phyloP scores from a whole-genome alignment of 2,113 vertebrate species.

The human region GRCh38 chr13:66718501-66719000 shows the following conservation, averaged over 20 bases:
- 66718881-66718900: fast-evolving
- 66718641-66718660: conserved; percentile 7
- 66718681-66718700: neutral
- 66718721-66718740: neutral
- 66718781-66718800: neutral
- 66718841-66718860: neutral
- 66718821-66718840: neutral
- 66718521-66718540: conserved; percentile 11
- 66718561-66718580: conserved; percentile 26
- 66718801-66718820: neutral
- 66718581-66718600: neutral
- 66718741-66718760: neutral
- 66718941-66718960: neutral
- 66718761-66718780: neutral
- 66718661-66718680: neutral
- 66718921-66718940: neutral
- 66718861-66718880: neutral
- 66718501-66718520: neutral
- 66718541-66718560: neutral
- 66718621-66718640: conserved; percentile 11
- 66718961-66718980: fast-evolving
- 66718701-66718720: neutral
- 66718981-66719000: too few relatives aligned
- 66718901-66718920: neutral
- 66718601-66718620: neutral